phyloP scores from a whole-genome alignment of 2,888 invertebrate species.

The Eupithecia pulchellata region DNA sequence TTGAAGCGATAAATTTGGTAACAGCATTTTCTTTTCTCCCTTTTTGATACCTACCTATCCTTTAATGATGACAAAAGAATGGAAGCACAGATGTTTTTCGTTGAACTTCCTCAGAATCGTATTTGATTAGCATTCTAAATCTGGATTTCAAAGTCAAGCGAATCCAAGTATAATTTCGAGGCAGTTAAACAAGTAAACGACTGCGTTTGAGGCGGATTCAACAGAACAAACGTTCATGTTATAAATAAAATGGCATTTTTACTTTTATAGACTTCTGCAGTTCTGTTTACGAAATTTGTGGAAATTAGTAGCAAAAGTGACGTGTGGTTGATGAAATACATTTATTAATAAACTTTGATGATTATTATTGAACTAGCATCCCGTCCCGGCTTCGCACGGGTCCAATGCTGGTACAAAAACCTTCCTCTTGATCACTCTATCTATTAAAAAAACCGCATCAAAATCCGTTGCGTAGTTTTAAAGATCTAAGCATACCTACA shows the following conservation, averaged over 20 bases:
- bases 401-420: too few species aligned
- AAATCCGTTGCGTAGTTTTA: too few species aligned
- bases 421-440: too few species aligned
- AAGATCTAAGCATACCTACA: too few species aligned
- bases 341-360: too few species aligned
- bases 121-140: conserved; percentile 8
- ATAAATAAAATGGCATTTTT: conserved; percentile 3
- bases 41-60: too few species aligned
- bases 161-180: background rate
- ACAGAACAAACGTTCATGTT: conserved; percentile 5
- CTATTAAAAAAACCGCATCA: too few species aligned
- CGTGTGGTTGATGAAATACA: too few species aligned
- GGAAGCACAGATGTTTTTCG: background rate
- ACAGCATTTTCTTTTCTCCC: too few species aligned
- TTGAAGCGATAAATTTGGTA: too few species aligned
- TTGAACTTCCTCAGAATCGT: background rate
- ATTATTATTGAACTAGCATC: too few species aligned
- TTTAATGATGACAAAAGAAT: background rate
- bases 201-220: background rate
- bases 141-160: background rate
- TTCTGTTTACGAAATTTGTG: background rate
- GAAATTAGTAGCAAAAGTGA: background rate
- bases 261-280: background rate
- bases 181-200: conserved; percentile 6
- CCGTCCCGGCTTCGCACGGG: too few species aligned